Base-by-base conservation (phyloP, 2,113 vertebrate genomes). In the Polyodon spathula region DNA sequence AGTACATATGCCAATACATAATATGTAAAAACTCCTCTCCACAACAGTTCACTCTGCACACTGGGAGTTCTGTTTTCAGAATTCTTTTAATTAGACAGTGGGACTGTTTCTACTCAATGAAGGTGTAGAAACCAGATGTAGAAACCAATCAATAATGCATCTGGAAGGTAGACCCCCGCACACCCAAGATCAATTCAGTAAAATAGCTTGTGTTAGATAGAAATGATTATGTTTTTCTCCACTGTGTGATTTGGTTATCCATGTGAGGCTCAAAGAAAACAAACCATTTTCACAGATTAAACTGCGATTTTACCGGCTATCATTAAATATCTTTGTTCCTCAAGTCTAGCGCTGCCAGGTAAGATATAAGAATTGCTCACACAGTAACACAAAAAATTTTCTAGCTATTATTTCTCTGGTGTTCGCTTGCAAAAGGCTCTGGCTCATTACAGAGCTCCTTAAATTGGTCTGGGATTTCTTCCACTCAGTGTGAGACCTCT, bases 401-500 rank as follows among this genome's bases (percentile, higher is more conserved):
- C 42, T 61, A 40, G 53, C 61, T 46, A 10, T 56, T 11, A 37
- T 38, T 62, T 14, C 5, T 16, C 27, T 46, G 17, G 16, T 41
- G 44, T 58, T 59, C 48, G 8, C 16, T 52, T 46, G 40, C 58
- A 86, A 68, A 88, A 74, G 83, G 82, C 83, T 86, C 81, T 83
- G 16, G 50, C 58, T 63, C 53, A 56, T 63, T 63, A 62, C 17
- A 41, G 37, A 14, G 15, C 17, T 50, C 12, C 39, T 62, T 39
- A 73, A 66, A 69, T 87, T 78, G 86, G 85, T 81, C 84, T 60
- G 82, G 88, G 84, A 89, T 85, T 87, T 86, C 76, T 74, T 83
- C 84, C 84, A 84, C 83, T 88, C 82, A 84, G 86, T 88, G 82
- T 84, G 84, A 88, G 87, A 86, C 84, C 81, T 84, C 83, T 81